Conservation (phyloP, 2,888 invertebrate species). For the Eledona agricola region DNA sequence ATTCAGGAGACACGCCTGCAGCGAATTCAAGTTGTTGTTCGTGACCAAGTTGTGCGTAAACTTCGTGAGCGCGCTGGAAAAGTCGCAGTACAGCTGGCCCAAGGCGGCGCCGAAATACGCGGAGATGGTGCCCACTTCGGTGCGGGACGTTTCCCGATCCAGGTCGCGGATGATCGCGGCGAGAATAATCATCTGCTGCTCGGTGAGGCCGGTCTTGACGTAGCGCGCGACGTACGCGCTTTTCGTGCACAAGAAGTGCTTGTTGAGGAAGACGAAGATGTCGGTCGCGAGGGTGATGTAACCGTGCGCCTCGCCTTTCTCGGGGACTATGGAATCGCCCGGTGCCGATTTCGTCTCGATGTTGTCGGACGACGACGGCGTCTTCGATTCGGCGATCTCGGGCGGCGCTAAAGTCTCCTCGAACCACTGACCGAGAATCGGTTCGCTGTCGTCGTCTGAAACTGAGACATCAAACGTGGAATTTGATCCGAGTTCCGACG, state of each 20-base stretch:
- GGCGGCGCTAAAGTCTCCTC: slow-evolving; percentile 90
- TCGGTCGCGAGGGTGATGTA: slow-evolving; percentile 88
- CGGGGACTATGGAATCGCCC: slow-evolving; percentile 72
- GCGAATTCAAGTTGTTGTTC: slow-evolving; percentile 71
- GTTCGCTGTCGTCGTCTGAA: slow-evolving; percentile 80
- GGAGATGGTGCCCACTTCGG: slow-evolving; percentile 79
- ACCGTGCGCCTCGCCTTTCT: slow-evolving; percentile 81
- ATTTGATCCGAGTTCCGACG: slow-evolving; percentile 37
- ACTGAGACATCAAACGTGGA: slow-evolving; percentile 25
- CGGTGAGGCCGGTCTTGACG: slow-evolving; percentile 76
- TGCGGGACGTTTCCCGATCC: slow-evolving; percentile 87
- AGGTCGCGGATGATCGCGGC: slow-evolving; percentile 90
- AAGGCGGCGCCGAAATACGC: slow-evolving; percentile 76
- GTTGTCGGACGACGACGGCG: slow-evolving; percentile 65
- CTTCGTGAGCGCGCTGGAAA: slow-evolving; percentile 80
- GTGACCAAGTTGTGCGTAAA: slow-evolving; percentile 84
- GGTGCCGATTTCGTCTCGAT: slow-evolving; percentile 64
- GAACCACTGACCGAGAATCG: slow-evolving; percentile 91
- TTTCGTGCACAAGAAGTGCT: slow-evolving; percentile 79
- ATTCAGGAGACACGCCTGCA: slow-evolving; percentile 76
- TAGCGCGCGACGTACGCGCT: slow-evolving; percentile 74
- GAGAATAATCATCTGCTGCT: slow-evolving; percentile 88
- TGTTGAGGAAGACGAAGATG: slow-evolving; percentile 86
- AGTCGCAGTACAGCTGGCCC: slow-evolving; percentile 77
- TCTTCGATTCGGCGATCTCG: slow-evolving; percentile 70